Conservation (phyloP, 1,140 invertebrate genomes). For the Meloidogyne hapla region DNA sequence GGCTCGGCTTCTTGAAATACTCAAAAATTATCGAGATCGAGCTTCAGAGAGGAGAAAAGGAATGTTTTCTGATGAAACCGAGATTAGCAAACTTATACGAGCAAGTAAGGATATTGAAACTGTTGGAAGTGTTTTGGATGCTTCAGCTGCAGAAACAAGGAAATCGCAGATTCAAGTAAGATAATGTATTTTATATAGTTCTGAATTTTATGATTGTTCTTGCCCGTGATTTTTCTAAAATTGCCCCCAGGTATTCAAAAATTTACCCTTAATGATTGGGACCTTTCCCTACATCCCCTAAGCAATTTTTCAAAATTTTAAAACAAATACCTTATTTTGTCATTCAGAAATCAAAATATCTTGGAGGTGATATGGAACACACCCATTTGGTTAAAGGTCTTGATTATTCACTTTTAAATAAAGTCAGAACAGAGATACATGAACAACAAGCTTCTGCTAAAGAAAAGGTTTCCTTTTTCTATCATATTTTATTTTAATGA, state of each 20-base stretch:
- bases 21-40: conserved; percentile 61
- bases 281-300: too few species aligned
- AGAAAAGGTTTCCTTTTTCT: conserved; percentile 46
- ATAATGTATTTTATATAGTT: background rate
- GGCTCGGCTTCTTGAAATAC: conserved; percentile 51
- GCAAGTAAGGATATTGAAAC: conserved; percentile 22
- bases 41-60: conserved; percentile 90
- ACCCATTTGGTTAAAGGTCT: conserved; percentile 98
- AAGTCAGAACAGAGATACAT: conserved; percentile 79
- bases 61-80: conserved; percentile 43
- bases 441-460: conserved; percentile 73
- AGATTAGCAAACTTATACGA: conserved; percentile 14
- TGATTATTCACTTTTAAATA: conserved; percentile 97
- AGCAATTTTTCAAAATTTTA: too few species aligned
- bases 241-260: too few species aligned
- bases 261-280: too few species aligned
- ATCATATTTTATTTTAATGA: background rate
- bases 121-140: conserved; percentile 17
- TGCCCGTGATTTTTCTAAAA: too few species aligned
- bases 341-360: conserved; percentile 96
- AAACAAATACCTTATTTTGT: background rate
- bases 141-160: conserved; percentile 46
- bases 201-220: too few species aligned
- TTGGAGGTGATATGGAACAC: conserved; percentile 99
- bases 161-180: conserved; percentile 31